Evolutionary conservation across 92 coral and sea anemone species (phyloP).

Genomic region (Heteractis magnifica): DNA sequence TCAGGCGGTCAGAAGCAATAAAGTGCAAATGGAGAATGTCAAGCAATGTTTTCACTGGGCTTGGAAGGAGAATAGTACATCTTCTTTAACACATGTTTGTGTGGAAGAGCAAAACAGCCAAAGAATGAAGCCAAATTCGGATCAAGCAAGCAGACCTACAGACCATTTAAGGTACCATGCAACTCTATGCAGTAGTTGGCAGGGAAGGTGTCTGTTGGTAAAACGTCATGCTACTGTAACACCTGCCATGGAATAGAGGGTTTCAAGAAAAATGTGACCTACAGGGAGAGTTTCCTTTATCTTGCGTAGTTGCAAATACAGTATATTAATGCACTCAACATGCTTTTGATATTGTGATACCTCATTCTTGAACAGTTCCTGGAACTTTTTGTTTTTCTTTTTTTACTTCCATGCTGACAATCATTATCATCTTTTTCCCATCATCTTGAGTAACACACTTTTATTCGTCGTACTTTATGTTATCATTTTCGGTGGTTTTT

Average conservation of each 20-base stretch:
- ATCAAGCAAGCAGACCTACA: too few species aligned
- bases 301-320: too few species aligned
- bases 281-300: too few species aligned
- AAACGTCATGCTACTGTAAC: slow-evolving; percentile 39
- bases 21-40: slow-evolving; percentile 40
- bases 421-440: too few species aligned
- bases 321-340: too few species aligned
- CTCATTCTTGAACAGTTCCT: too few species aligned
- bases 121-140: background rate
- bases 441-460: too few species aligned
- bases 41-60: background rate
- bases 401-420: too few species aligned
- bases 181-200: slow-evolving; percentile 38
- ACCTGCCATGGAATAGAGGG: slow-evolving; percentile 18
- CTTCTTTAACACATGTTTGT: background rate
- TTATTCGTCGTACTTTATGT: too few species aligned
- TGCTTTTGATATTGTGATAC: too few species aligned
- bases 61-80: background rate
- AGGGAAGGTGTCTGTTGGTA: slow-evolving; percentile 4
- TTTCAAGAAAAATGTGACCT: background rate
- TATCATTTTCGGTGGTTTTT: too few species aligned
- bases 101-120: background rate
- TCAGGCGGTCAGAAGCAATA: slow-evolving; percentile 36
- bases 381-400: too few species aligned
- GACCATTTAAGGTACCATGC: slow-evolving; percentile 13